Conservation (phyloP, 2,797 vertebrate species). For the Huso huso region DNA sequence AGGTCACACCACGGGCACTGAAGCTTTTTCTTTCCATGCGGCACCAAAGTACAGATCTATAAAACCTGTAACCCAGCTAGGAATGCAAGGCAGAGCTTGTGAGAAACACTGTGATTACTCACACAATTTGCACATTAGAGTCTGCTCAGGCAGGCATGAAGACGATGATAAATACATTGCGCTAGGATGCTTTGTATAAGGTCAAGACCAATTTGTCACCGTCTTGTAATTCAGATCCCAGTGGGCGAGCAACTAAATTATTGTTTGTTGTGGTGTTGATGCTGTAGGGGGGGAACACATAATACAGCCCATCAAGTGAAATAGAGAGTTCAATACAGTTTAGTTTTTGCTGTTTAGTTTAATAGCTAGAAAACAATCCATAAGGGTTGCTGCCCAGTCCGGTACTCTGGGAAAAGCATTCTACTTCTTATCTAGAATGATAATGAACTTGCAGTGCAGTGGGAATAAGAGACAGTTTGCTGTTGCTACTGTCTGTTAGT, state of each 20-base stretch:
- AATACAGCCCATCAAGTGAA: constrained; percentile 18
- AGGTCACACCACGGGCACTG: no score
- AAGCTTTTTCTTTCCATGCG: no score
- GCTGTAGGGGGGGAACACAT: constrained; percentile 16
- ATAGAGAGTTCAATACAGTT: constrained; percentile 24
- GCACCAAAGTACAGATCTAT: no score
- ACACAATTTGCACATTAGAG: constrained; percentile 7
- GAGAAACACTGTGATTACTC: constrained; percentile 8
- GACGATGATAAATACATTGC: constrained; percentile 19
- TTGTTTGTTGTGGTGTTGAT: constrained; percentile 26
- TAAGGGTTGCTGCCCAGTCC: neutral
- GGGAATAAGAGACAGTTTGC: no score
- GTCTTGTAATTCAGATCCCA: constrained; percentile 11
- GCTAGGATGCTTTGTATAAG: constrained; percentile 7
- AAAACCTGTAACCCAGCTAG: no score
- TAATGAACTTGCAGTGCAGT: no score
- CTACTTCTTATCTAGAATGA: no score
- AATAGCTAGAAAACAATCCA: constrained; percentile 25
- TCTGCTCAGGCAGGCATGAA: constrained; percentile 16
- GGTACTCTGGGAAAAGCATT: no score
- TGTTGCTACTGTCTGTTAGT: no score
- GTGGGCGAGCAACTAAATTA: constrained; percentile 32
- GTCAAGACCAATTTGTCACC: constrained; percentile 14
- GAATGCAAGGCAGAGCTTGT: neutral
- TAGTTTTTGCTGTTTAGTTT: constrained; percentile 23